A percentile compares a stretch with the other conserved stretches of the same genome.
These are phyloP conservation scores for Propsilocerus akamusi DNA, from an alignment of 1,140 invertebrate species.

Conservation along the genomic window DNA sequence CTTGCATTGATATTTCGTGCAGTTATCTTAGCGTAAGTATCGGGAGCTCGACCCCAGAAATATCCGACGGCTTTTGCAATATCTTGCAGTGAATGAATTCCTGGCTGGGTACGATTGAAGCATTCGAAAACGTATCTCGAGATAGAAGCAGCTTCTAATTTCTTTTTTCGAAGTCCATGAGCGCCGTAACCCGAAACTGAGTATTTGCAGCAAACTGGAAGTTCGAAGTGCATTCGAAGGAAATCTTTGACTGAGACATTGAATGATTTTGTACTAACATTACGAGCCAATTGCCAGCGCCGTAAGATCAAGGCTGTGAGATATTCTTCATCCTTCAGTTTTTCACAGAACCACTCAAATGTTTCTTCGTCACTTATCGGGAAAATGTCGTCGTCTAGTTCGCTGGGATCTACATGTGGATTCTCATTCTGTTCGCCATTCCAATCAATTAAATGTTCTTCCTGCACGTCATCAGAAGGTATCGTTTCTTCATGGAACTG, in stretches of 20 bases:
- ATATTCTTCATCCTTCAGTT: not conserved
- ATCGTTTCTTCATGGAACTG: not conserved
- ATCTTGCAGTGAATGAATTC: not conserved
- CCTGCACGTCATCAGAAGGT: not conserved
- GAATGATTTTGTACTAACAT: not conserved
- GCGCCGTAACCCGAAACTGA: not conserved
- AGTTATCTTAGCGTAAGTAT: not conserved
- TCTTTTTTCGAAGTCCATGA: not conserved
- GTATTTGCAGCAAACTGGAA: not conserved
- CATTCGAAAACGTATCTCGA: not conserved
- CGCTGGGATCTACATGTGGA: not conserved
- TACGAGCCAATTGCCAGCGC: not conserved
- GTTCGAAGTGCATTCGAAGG: not conserved
- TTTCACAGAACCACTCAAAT: not conserved
- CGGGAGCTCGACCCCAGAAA: not conserved
- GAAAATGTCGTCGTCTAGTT: not conserved
- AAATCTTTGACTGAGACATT: not conserved
- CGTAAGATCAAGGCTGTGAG: not conserved
- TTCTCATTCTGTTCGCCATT: not conserved
- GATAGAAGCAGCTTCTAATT: not conserved
- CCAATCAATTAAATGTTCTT: not conserved
- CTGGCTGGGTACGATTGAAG: not conserved
- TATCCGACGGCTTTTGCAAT: not conserved
- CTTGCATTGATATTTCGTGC: too few species aligned
- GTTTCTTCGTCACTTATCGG: not conserved